Base-by-base conservation (phyloP, 2,888 invertebrate species). In the Sclerodermus sp. region DNA sequence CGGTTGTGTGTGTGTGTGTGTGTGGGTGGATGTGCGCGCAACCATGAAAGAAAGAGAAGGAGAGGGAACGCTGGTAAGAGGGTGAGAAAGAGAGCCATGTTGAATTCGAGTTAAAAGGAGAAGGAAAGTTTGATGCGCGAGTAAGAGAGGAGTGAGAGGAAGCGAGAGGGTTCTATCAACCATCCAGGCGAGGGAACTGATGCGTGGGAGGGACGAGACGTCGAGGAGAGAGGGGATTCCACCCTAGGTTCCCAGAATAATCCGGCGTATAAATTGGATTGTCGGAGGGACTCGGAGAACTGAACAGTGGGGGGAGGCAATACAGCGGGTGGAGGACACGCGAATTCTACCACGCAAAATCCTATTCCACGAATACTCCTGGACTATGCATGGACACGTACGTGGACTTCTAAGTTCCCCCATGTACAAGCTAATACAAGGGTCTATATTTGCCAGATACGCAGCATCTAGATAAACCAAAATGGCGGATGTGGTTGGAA, bases 211-310 rank as follows among this genome's bases (percentile, higher is more conserved):
- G 23, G 8, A 23, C 23, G 23, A 5, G 23, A 8, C 23, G 8
- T n/a, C 4, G 23, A 23, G 23, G 23, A 8, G 23, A 23, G 8
- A 23, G 23, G 23, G 23, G 23, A 23, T 3, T 23, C 47, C 44
- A 50, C 57, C 59, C 53, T 42, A 39, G 47, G 47, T 55, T 62
- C 63, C 64, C 47, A 55, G 67, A 71, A 76, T 76, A 76, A 76
- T 73, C 73, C 70, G 49, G 51, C 64, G 72, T 74, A 76, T 73
- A 76, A 77, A 76, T 76, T 76, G 76, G 75, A 76, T 76, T 68
- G 72, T 72, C 62, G 66, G 59, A 51, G 61, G 56, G 64, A 55
- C 60, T 59, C 57, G 58, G 60, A 61, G 59, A n/a, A n/a, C n/a
- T 58, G 60, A 62, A 64, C 58, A 58, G 47, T 45, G 39, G 39